phyloP scores from a whole-genome alignment of 1,140 invertebrate species.

The Trachymyrmex cornetzi region DNA sequence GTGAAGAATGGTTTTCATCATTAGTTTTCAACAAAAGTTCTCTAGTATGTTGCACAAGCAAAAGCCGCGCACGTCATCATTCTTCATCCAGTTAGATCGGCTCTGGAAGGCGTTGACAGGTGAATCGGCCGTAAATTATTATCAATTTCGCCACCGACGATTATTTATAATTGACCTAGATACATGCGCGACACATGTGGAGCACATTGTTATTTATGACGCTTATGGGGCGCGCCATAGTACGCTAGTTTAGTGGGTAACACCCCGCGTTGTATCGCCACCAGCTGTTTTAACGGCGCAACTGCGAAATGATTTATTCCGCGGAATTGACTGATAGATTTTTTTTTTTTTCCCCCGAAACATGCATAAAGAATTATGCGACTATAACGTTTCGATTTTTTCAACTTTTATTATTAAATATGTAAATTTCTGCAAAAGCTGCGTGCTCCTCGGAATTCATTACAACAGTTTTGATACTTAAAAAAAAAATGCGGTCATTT shows the following conservation, averaged over 20 bases:
- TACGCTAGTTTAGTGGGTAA: slow-evolving; percentile 15
- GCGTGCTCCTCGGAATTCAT: not conserved
- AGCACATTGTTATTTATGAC: slow-evolving; percentile 57
- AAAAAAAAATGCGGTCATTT: not conserved
- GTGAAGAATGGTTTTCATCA: slow-evolving; percentile 19
- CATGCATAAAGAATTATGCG: not conserved
- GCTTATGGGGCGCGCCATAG: slow-evolving; percentile 23
- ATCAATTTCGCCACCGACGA: slow-evolving; percentile 56
- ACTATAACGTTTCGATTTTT: not conserved
- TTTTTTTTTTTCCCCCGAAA: slow-evolving; percentile 19
- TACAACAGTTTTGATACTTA: not conserved
- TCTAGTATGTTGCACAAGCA: slow-evolving; percentile 29
- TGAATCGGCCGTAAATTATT: slow-evolving; percentile 62
- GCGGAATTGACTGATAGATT: not conserved
- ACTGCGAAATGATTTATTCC: slow-evolving; percentile 29
- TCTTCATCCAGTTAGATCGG: slow-evolving; percentile 60
- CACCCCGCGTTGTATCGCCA: not conserved
- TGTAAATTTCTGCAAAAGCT: not conserved
- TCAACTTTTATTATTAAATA: not conserved
- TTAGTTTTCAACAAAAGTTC: slow-evolving; percentile 49
- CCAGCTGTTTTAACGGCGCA: slow-evolving; percentile 34
- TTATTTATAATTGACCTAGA: slow-evolving; percentile 64
- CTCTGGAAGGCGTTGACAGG: slow-evolving; percentile 47
- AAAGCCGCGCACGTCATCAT: slow-evolving; percentile 42
- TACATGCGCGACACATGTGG: slow-evolving; percentile 49